Percentiles rank a stretch among this genome's conserved stretches.
Conservation (phyloP, 2,797 vertebrate species). For the Lacerta bilineata region DNA sequence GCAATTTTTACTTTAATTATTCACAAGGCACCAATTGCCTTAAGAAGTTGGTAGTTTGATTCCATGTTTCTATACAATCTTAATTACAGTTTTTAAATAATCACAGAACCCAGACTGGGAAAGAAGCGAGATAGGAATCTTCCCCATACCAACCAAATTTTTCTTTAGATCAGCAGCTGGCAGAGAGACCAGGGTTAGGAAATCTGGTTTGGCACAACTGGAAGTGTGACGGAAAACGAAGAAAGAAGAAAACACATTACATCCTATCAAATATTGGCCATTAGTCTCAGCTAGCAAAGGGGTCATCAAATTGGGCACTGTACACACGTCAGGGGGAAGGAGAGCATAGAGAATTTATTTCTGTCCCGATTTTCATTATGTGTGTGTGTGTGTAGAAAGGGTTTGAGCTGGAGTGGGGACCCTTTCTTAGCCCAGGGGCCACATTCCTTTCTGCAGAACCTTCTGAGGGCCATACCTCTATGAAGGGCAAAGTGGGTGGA, state of each 20-base stretch:
- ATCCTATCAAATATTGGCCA: neutral
- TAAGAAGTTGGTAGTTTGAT: conserved; percentile 34
- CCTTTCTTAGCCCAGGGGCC: too few relatives aligned
- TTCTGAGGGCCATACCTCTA: too few relatives aligned
- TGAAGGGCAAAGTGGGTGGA: too few relatives aligned
- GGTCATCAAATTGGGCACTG: neutral
- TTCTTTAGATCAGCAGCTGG: neutral
- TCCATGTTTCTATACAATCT: conserved; percentile 22
- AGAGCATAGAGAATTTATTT: too few relatives aligned
- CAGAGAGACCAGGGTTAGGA: neutral
- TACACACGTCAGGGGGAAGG: too few relatives aligned
- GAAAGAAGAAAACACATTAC: neutral
- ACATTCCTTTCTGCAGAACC: too few relatives aligned
- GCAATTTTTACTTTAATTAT: conserved; percentile 50
- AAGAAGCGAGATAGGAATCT: neutral
- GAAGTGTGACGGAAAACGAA: neutral
- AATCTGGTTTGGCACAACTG: neutral
- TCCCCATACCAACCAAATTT: neutral
- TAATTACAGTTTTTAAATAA: conserved; percentile 31
- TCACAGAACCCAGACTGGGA: neutral
- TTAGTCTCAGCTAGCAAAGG: neutral
- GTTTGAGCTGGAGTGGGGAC: too few relatives aligned
- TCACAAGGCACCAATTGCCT: conserved; percentile 23
- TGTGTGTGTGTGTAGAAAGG: too few relatives aligned
- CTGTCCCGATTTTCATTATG: too few relatives aligned